These are phyloP conservation scores for Oophaga pumilio DNA, from an alignment of 2,113 vertebrate species.

Conservation along the genomic window DNA sequence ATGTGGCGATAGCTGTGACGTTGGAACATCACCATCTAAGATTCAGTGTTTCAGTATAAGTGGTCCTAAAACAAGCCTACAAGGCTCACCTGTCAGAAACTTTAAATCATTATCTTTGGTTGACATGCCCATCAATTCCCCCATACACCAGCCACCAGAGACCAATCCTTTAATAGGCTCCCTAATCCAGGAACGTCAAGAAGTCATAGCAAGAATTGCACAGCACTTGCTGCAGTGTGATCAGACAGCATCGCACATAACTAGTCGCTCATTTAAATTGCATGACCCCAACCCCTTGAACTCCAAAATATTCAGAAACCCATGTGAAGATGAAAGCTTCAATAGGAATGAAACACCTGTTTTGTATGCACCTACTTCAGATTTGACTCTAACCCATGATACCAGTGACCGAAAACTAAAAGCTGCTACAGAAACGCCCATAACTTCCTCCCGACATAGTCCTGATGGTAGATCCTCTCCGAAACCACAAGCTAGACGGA, in stretches of 20 bases:
- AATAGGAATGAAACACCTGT: conserved; percentile 77
- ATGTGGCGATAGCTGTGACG: conserved; percentile 72
- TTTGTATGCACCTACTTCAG: conserved; percentile 56
- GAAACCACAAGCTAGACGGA: conserved; percentile 82
- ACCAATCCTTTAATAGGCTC: conserved; percentile 91
- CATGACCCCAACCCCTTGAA: conserved; percentile 67
- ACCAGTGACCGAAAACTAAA: conserved; percentile 65
- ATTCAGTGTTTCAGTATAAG: conserved; percentile 73
- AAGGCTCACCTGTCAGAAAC: conserved; percentile 76
- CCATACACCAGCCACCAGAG: conserved; percentile 76
- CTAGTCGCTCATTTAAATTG: conserved; percentile 75
- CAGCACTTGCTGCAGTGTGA: conserved; percentile 96
- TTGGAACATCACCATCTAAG: conserved; percentile 67
- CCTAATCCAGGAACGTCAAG: conserved; percentile 93
- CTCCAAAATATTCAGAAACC: conserved; percentile 77
- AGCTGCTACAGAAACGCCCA: conserved; percentile 73
- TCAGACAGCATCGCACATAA: conserved; percentile 80
- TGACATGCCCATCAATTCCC: conserved; percentile 72
- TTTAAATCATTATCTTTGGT: conserved; percentile 84
- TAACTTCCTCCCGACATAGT: conserved; percentile 70
- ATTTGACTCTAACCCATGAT: conserved; percentile 68
- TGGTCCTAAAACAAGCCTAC: conserved; percentile 69
- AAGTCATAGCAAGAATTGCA: conserved; percentile 95
- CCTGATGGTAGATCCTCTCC: conserved; percentile 73
- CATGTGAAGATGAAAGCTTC: conserved; percentile 74